Percentiles rank a stretch among this genome's conserved stretches.
phyloP scores from a whole-genome alignment of 37 sponge, comb jelly and placozoan genomes.

The Crambe crambe region DNA sequence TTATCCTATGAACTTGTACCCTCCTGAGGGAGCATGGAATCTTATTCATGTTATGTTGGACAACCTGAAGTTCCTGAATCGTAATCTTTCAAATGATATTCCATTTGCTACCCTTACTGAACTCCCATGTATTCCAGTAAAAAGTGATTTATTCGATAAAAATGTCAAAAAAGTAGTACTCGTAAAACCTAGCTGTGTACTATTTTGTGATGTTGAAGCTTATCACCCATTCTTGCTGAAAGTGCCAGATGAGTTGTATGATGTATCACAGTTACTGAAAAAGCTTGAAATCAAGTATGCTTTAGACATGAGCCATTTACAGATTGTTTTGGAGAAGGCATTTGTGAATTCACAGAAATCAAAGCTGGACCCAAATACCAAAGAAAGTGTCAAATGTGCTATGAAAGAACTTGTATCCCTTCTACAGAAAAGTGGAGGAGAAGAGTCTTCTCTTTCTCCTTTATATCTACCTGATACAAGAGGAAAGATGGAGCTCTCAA shows the following conservation, averaged over 20 bases:
- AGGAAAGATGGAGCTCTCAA: background rate
- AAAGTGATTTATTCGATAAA: background rate
- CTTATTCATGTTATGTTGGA: constrained; percentile 7
- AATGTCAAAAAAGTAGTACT: constrained; percentile 16
- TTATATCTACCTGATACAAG: constrained; percentile 22
- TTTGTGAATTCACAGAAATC: background rate
- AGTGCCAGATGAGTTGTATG: constrained; percentile 3
- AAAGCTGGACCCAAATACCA: constrained; percentile 31
- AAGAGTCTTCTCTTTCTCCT: background rate
- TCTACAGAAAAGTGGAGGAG: background rate
- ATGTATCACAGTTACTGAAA: background rate
- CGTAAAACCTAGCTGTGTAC: constrained; percentile 43
- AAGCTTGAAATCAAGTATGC: constrained; percentile 7
- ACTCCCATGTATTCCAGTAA: constrained; percentile 47
- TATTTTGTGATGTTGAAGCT: background rate
- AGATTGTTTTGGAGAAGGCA: constrained; percentile 25
- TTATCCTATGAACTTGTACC: background rate
- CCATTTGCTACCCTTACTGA: background rate
- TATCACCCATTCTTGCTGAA: constrained; percentile 46
- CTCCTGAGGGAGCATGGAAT: background rate
- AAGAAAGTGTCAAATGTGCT: background rate
- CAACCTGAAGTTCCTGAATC: constrained; percentile 6
- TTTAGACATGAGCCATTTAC: constrained; percentile 20
- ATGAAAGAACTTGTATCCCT: background rate
- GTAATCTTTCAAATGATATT: background rate